phyloP scores from a whole-genome alignment of 2,797 vertebrate species.

The Danio aesculapii region DNA sequence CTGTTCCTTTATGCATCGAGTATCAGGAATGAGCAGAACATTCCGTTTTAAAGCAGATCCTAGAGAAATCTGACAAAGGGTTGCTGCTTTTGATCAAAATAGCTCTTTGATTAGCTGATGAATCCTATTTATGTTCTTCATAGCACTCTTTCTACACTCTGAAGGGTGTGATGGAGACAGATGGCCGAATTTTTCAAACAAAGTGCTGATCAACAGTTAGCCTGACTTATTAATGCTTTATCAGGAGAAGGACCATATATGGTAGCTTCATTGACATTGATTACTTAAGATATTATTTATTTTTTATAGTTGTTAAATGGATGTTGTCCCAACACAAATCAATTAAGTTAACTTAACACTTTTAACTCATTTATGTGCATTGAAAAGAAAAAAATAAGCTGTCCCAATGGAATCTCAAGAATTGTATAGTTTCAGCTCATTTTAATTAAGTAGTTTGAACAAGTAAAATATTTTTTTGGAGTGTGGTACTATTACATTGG shows the following conservation, averaged over 20 bases:
- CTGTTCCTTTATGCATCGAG: background rate
- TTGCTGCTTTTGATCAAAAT: background rate
- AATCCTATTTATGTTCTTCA: conserved; percentile 12
- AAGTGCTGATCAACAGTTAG: background rate
- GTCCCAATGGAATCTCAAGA: no score
- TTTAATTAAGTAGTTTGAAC: no score
- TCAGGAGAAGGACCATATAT: no score
- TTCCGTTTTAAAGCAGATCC: background rate
- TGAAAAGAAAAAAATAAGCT: no score
- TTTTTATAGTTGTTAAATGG: no score
- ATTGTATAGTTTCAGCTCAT: no score
- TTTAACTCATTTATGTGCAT: no score
- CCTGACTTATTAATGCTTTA: background rate
- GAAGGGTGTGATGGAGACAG: background rate
- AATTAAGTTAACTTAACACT: no score
- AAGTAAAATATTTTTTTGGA: no score
- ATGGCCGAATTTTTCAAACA: background rate
- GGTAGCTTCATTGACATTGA: no score
- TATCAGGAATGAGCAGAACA: background rate
- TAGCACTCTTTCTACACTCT: conserved; percentile 3
- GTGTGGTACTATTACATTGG: background rate
- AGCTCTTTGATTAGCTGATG: conserved; percentile 4
- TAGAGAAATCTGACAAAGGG: background rate
- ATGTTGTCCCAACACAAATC: no score
- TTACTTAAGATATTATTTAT: no score